phyloP scores from a whole-genome alignment of 2,113 vertebrate species.

The Dicaeum eximium region DNA sequence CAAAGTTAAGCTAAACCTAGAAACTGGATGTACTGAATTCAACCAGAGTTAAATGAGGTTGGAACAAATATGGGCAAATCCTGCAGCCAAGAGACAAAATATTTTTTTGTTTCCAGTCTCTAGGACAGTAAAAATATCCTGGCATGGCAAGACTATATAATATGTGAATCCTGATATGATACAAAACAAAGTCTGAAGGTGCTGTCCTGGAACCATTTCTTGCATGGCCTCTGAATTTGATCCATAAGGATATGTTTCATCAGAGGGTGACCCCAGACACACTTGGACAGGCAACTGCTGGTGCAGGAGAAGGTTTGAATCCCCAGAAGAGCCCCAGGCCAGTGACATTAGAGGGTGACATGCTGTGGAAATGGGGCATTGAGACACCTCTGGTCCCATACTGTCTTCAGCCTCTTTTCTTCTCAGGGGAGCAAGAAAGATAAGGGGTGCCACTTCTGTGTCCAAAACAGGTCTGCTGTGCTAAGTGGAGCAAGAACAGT shows the following conservation, averaged over 20 bases:
- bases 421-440: not conserved
- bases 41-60: not conserved
- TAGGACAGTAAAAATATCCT: conserved; percentile 28
- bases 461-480: not conserved
- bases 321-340: no score
- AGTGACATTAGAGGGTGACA: not conserved
- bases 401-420: not conserved
- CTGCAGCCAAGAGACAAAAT: conserved; percentile 46
- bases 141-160: not conserved
- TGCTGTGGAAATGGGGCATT: not conserved
- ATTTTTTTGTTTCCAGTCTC: conserved; percentile 17
- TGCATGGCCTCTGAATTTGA: not conserved
- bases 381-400: not conserved
- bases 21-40: conserved; percentile 17
- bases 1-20: conserved; percentile 52
- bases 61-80: conserved; percentile 43
- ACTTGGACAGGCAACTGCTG: not conserved
- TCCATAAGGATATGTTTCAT: not conserved
- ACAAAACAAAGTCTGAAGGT: not conserved
- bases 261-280: not conserved
- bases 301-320: not conserved
- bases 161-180: not conserved
- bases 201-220: not conserved
- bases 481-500: not conserved
- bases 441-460: not conserved